These are phyloP conservation scores for Scalopus aquaticus DNA, from an alignment of 2,113 vertebrate genomes.

Conservation along the genomic window DNA sequence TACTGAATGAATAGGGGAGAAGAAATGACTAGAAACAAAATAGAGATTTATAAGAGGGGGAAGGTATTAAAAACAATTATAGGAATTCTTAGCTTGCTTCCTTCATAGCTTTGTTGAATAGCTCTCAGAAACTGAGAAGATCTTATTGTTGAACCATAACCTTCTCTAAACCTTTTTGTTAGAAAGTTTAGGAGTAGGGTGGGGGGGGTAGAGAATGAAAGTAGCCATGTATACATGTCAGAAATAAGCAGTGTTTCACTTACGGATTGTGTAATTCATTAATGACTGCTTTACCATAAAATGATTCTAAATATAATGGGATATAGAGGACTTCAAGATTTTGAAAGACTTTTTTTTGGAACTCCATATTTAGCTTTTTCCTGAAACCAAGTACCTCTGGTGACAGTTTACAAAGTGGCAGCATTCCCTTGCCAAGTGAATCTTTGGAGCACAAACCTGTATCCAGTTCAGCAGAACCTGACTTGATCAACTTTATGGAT, in stretches of 20 bases:
- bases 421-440: conserved; percentile 82
- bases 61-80: background rate
- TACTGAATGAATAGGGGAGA: background rate
- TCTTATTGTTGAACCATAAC: background rate
- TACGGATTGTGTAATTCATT: conserved; percentile 1
- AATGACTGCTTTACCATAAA: conserved; percentile 13
- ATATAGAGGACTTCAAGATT: background rate
- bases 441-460: conserved; percentile 85
- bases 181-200: background rate
- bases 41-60: background rate
- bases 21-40: conserved; percentile 7
- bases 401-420: conserved; percentile 94
- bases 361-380: conserved; percentile 88
- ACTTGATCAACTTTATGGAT: conserved; percentile 87
- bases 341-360: conserved; percentile 5
- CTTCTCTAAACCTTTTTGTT: background rate
- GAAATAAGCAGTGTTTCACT: background rate
- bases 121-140: background rate
- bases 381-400: conserved; percentile 95
- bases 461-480: conserved; percentile 80
- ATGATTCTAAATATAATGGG: background rate
- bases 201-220: background rate
- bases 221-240: background rate
- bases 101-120: conserved; percentile 21
- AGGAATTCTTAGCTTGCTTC: conserved; percentile 21